Percentiles rank a stretch among this genome's conserved stretches.
These are phyloP conservation scores for Coptodon rendalli DNA, from an alignment of 2,113 vertebrate genomes.

Conservation along the genomic window DNA sequence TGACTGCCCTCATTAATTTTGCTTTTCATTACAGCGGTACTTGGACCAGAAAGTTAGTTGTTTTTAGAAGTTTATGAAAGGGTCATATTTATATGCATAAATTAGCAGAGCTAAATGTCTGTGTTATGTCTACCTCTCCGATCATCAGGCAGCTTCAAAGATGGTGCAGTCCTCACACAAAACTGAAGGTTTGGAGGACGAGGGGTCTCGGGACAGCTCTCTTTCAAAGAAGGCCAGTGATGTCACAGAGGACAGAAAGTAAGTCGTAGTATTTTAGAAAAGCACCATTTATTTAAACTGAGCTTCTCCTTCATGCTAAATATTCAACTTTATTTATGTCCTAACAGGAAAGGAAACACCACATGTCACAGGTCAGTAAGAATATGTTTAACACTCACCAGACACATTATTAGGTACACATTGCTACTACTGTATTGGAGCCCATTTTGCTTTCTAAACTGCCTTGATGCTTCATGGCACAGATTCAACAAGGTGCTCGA, in stretches of 20 bases:
- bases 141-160: conserved; percentile 40
- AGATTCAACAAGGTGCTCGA: neutral
- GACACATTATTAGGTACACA: neutral
- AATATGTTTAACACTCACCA: neutral
- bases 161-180: neutral
- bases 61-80: neutral
- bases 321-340: neutral
- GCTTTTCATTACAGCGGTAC: neutral
- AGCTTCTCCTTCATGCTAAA: neutral
- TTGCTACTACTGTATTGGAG: neutral
- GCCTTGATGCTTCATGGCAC: neutral
- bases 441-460: neutral
- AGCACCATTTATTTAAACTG: neutral
- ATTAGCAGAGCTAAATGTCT: neutral
- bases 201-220: neutral
- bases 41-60: neutral
- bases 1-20: conserved; percentile 30
- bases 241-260: neutral
- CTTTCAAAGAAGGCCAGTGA: neutral
- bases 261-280: neutral
- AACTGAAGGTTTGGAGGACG: neutral
- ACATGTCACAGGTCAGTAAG: neutral
- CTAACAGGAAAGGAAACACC: neutral
- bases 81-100: neutral
- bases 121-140: neutral